phyloP scores from a whole-genome alignment of 2,888 invertebrate species.

The Bhutanitis thaidina region DNA sequence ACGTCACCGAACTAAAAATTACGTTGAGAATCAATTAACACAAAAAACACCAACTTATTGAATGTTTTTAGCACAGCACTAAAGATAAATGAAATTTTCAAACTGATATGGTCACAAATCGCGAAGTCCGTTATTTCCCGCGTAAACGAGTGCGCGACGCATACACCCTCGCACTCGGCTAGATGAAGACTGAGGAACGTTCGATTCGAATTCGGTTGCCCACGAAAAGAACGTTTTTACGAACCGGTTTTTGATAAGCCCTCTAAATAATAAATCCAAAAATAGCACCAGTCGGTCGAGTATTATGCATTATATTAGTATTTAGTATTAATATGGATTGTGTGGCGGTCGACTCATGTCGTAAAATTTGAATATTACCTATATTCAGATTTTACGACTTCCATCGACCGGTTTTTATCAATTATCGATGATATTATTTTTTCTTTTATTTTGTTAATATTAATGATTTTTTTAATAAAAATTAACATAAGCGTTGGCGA shows the following conservation, averaged over 20 bases:
- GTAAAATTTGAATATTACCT: too few relatives aligned
- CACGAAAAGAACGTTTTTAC: constrained; percentile 8
- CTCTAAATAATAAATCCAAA: constrained; percentile 6
- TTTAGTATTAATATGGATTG: background rate
- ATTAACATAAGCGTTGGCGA: too few relatives aligned
- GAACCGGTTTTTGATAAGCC: background rate
- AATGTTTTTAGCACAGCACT: constrained; percentile 5
- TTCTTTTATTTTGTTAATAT: too few relatives aligned
- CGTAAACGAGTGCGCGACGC: constrained; percentile 41
- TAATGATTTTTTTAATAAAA: too few relatives aligned
- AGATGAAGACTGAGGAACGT: constrained; percentile 41
- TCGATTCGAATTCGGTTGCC: background rate
- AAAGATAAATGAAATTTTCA: background rate
- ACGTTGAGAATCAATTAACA: background rate
- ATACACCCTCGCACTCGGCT: constrained; percentile 39
- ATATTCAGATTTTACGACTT: too few relatives aligned
- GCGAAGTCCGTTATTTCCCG: constrained; percentile 44
- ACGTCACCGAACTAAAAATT: constrained; percentile 2
- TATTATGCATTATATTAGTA: background rate
- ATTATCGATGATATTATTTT: too few relatives aligned
- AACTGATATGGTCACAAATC: background rate
- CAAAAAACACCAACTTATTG: constrained; percentile 1
- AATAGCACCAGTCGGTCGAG: constrained; percentile 3
- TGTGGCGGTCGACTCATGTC: too few relatives aligned
- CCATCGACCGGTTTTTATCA: too few relatives aligned